These are phyloP conservation scores for Callospermophilus lateralis DNA, from an alignment of 2,113 vertebrate species.

Conservation along the genomic window DNA sequence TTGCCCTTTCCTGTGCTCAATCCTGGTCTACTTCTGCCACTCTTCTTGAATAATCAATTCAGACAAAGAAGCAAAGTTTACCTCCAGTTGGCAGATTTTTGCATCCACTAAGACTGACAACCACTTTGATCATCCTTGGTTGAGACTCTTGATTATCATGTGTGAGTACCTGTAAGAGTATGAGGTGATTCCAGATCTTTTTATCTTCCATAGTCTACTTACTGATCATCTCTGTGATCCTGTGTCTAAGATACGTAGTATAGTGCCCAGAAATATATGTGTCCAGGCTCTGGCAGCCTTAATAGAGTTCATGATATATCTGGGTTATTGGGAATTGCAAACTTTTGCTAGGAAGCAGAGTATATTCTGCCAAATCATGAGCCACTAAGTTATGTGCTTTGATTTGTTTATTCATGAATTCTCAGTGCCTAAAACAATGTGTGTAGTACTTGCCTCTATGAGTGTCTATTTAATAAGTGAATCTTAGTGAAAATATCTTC, in stretches of 20 bases:
- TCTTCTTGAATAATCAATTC: background rate
- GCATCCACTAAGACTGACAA: too few relatives aligned
- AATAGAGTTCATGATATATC: background rate
- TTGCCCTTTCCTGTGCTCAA: background rate
- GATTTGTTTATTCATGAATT: background rate
- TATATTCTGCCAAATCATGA: background rate
- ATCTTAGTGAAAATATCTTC: background rate
- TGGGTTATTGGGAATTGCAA: background rate
- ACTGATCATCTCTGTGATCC: background rate
- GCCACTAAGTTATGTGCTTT: background rate
- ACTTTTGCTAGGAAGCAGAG: background rate
- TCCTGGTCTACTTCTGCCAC: background rate
- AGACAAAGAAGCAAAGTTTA: background rate
- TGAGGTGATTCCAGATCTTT: background rate
- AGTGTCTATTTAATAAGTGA: background rate
- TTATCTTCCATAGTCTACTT: background rate
- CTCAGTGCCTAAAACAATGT: background rate
- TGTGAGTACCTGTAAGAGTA: background rate
- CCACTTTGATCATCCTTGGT: background rate
- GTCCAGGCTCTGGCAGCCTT: background rate
- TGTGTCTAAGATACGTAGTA: background rate
- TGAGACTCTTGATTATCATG: background rate
- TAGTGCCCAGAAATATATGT: background rate
- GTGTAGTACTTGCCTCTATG: background rate
- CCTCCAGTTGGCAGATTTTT: background rate